Base-by-base conservation (phyloP, 2,888 invertebrate genomes). In the Gymnoscelis rufifasciata region DNA sequence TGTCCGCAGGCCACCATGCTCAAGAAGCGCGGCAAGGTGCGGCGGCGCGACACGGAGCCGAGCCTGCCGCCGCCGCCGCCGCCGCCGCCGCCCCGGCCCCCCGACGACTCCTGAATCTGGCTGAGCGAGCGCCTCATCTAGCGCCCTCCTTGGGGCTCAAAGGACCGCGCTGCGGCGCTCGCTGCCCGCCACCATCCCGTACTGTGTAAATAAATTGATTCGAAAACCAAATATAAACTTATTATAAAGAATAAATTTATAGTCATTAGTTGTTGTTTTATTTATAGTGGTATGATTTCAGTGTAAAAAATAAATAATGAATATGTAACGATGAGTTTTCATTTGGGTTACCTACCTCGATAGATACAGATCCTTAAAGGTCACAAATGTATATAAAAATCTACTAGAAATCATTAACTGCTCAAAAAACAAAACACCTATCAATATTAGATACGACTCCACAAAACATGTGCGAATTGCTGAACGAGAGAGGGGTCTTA, bases 21-120 rank as follows among this genome's bases (percentile, higher is more conserved):
- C 91, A 98, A 98, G 94, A 98, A 99, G 92, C 95, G 95, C 90
- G 92, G 93, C 76, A 98, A 98, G 92, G 97, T 97, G 93, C 97
- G 97, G 89, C 92, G 98, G 67, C 94, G 97, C 79, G 96, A 97
- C 90, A 96, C 96, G 66, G 96, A 96, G 90, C 94, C 94, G 66
- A 91, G 92, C 68, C 93, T 93, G 93, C 79, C 87, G 61, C 83
- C 70, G 51, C 78, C 54, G 83, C 50, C 56, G 43, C 71, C 86
- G 64, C 81, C 83, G 56, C 66, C 71, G 45, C 82, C 86, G 51
- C 71, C 78, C 54, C 87, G 68, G 56, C 71, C 68, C 64, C 74
- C 68, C 68, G 91, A 91, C 84, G 90, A 41, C 38, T 45, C 91
- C 89, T 91, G 91, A 91, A 91, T 91, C 89, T 91, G 91, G 91